Base-by-base conservation (phyloP, 2,888 invertebrate species). In the Sarcophaga subvicina region DNA sequence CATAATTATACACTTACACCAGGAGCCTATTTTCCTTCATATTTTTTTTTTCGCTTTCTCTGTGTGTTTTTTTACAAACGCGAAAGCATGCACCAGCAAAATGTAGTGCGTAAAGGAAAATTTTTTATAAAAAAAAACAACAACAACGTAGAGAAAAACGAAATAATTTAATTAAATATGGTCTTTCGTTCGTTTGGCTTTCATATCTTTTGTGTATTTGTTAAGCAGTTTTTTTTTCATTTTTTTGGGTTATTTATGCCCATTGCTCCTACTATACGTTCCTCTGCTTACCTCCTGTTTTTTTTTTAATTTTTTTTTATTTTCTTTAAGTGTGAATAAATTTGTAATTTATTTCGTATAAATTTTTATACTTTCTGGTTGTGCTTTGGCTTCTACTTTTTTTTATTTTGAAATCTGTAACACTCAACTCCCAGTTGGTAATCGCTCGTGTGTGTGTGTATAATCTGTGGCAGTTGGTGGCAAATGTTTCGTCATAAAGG, bases 251-350 rank as follows among this genome's bases (percentile, higher is more conserved):
- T 14, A 54, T 14, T 54, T 14, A 14, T 17, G 17, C 12, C 54
- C 54, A 54, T 14, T 54, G 14, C 54, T 54, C 10, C 2, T 37
- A 37, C 37, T 37, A 37, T 2, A 37, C 8, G 2, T 8, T 2
- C 3, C 66, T 64, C 27, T 59, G 20, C 25, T 59, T 37, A 12
- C 20, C 25, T 47, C 8, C 14, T 59, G 27, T 75, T 12, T 54
- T 27, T 67, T 22, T 27, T 4, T 12, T 25, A n/a, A n/a, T 25
- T 27, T 22, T 25, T 3, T 12, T 25, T 11, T 22, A 22, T 25
- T 25, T 64, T 64, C 12, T 64, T 67, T 20, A 78, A 79, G 83
- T 79, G 83, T 63, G 54, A 73, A 83, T 83, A 82, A 82, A 82
- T 77, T 64, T 82, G 45, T 54, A 12, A 54, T 54, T 54, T 54